Evolutionary conservation across 2,797 vertebrate species (phyloP), one percentile per base, ranked within the genome.

Genomic region (Argya squamiceps): DNA sequence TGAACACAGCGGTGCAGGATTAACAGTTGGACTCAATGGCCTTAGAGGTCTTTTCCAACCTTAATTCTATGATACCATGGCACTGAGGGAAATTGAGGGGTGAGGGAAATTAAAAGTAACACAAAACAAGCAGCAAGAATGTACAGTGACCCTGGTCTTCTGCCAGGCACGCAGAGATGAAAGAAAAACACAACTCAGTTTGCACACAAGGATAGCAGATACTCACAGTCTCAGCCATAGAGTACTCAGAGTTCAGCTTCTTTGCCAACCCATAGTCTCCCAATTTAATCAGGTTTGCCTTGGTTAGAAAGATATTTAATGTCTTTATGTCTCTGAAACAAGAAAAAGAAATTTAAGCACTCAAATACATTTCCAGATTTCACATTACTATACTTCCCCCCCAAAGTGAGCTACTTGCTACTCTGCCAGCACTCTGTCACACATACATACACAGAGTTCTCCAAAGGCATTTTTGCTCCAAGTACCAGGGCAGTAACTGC

Each of bases 261-360:
- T 99, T 99, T 65, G 99, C 99, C 43, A 99, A 97, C 36, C 99
- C 99, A 84, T 99, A 99, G 97, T 99, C 99, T 16, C 99, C 99
- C 93, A 99, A 95, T 96, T 99, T 99, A 94, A 99, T 99, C 94
- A 99, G 98, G 97, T 99, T 99, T 89, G 99, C 99, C 97, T 99
- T 99, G 84, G 99, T 99, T 94, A 99, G 98, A 97, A 99, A 99
- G 98, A 99, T 99, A 98, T 99, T 99, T 97, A 99, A 98, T 52
- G 99, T 99, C 98, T 99, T 99, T 97, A 99, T 99, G 96, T 99
- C 99, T 98, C 99, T 99, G 96, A 55, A 97, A 97, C 26, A 55
- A 93, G 89, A 97, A 93, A 91, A 79, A 91, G 8, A 92, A 96
- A 74, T 14, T 53, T 43, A 85, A 81, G 75, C 34, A 84, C 46